phyloP scores from a whole-genome alignment of 2,888 invertebrate genomes.

The Helicoverpa assulta region DNA sequence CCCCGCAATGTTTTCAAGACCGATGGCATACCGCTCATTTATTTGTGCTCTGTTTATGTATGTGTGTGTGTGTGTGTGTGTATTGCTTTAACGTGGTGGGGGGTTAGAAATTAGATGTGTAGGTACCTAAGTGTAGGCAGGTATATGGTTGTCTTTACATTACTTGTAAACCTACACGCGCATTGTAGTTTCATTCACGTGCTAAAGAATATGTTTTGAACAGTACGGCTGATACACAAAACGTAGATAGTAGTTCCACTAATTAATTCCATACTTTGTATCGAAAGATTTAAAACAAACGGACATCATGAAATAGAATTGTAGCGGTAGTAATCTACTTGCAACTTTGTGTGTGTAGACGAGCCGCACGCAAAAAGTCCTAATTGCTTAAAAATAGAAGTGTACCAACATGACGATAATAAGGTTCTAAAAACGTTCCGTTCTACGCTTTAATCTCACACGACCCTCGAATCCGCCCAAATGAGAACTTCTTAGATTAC shows the following conservation, averaged over 20 bases:
- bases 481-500: constrained; percentile 28
- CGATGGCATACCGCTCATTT: constrained; percentile 51
- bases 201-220: not conserved
- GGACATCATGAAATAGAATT: not conserved
- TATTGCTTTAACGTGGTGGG: constrained; percentile 29
- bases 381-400: not conserved
- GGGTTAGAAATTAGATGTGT: constrained; percentile 8
- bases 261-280: not conserved
- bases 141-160: not conserved
- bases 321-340: too few relatives aligned
- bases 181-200: too few relatives aligned
- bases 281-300: not conserved
- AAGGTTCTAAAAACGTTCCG: not conserved
- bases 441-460: not conserved
- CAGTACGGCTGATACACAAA: too few relatives aligned
- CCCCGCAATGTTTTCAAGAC: constrained; percentile 61
- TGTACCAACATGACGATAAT: not conserved
- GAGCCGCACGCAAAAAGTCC: too few relatives aligned
- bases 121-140: not conserved
- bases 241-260: not conserved
- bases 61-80: constrained; percentile 7
- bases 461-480: constrained; percentile 5
- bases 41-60: constrained; percentile 37
- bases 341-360: too few relatives aligned
- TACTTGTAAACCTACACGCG: too few relatives aligned